Conservation (phyloP, 2,797 vertebrate species). For the Rhinoraja longicauda region DNA sequence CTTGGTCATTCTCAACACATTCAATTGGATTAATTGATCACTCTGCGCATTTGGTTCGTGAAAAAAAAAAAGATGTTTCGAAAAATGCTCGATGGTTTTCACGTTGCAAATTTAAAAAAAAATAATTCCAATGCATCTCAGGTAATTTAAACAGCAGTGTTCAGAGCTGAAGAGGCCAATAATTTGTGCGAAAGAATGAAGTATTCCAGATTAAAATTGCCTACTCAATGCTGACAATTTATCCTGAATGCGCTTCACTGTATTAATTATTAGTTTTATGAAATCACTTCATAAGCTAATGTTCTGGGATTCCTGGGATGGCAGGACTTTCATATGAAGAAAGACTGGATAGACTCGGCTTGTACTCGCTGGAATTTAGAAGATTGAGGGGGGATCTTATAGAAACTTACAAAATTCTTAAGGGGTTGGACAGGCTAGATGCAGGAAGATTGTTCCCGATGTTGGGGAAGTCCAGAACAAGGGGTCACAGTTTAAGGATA, state of each 20-base stretch:
- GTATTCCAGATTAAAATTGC: background rate
- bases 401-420: no score
- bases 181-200: background rate
- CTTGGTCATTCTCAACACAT: constrained; percentile 15
- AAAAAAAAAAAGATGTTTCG: background rate
- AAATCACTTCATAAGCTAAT: background rate
- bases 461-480: no score
- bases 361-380: no score
- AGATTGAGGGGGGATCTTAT: no score
- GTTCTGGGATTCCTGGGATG: no score
- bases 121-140: background rate
- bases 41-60: background rate
- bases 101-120: background rate
- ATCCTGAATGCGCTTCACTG: background rate
- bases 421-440: no score
- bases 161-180: background rate
- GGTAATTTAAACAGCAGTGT: background rate
- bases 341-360: no score
- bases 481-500: no score
- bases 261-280: background rate
- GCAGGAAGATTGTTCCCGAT: no score
- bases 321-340: no score
- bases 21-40: constrained; percentile 29
- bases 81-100: background rate
- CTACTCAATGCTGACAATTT: background rate